Evolutionary conservation across 2,888 invertebrate genomes (phyloP), one percentile per base, ranked within the genome.

Genomic region (Apodemia zela): DNA sequence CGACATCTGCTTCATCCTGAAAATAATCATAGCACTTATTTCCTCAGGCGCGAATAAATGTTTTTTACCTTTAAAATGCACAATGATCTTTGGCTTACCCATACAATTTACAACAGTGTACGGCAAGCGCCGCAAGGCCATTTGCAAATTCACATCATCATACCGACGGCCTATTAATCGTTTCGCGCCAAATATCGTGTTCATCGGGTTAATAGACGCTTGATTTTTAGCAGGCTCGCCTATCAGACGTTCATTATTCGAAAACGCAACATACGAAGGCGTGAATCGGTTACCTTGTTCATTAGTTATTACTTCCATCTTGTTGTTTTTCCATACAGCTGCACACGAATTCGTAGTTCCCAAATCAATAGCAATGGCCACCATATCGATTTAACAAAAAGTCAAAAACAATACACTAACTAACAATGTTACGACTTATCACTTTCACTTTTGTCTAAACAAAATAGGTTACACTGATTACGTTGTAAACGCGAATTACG

Each of bases 201-300:
- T 88, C 18, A 68, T 61, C 1, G 82, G 81, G 61, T 87, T 87
- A 1, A 73, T 67, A 0, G 79, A 74, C 0, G 78, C 83, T 73
- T 87, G 85, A 25, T 77, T 82, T 67, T 78, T 78, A n/a, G 87
- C 88, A 4, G 80, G 68, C 65, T 87, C 87, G 2, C 88, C 88
- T 2, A 87, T 79, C 0, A 87, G 60, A 1, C 85, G 78, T 11
- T 79, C 78, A 0, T 75, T 73, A 2, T 74, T 65, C 2, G 84
- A 84, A 47, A 89, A 89, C 1, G 87, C 82, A 2, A 89, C 83
- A 54, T 73, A 83, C 25, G 87, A 85, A 13, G 88, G 85, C 6
- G 85, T 88, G 1, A 79, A 82, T 38, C 76, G 68, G 18, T 81
- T 83, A 4, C 87, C 88, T 57, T 81, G 77, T 11, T 81, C 84